These are phyloP conservation scores for Masticophis lateralis DNA, from an alignment of 2,797 vertebrate genomes.

Conservation along the genomic window DNA sequence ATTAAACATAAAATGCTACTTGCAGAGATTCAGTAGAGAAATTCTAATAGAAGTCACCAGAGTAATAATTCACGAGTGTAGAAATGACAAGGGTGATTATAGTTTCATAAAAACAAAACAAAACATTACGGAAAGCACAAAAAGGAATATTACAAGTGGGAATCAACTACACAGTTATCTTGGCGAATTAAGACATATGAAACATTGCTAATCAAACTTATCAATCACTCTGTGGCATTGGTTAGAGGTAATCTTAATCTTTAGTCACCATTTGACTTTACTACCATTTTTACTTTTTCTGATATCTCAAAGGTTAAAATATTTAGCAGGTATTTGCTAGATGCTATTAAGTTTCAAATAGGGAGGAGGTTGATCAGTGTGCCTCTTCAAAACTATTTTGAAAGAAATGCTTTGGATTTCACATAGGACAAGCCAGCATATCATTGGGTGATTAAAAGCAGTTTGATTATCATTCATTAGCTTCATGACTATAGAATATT, in stretches of 20 bases:
- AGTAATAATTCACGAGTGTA: neutral
- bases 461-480: neutral
- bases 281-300: neutral
- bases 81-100: neutral
- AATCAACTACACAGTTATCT: conserved; percentile 16
- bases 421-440: neutral
- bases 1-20: conserved; percentile 5
- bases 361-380: neutral
- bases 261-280: neutral
- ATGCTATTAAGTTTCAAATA: neutral
- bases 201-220: neutral
- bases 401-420: neutral
- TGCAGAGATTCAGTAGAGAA: neutral
- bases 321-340: neutral
- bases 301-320: neutral
- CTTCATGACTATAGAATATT: neutral
- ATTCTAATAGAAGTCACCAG: neutral
- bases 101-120: conserved; percentile 1
- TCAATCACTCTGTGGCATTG: neutral
- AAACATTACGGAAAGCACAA: neutral
- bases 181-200: neutral
- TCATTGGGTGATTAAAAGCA: neutral
- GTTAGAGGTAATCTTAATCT: neutral
- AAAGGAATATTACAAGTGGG: neutral
- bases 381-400: neutral